These are phyloP conservation scores for Heliconius hewitsoni DNA, from an alignment of 1,140 invertebrate species.

Conservation along the genomic window DNA sequence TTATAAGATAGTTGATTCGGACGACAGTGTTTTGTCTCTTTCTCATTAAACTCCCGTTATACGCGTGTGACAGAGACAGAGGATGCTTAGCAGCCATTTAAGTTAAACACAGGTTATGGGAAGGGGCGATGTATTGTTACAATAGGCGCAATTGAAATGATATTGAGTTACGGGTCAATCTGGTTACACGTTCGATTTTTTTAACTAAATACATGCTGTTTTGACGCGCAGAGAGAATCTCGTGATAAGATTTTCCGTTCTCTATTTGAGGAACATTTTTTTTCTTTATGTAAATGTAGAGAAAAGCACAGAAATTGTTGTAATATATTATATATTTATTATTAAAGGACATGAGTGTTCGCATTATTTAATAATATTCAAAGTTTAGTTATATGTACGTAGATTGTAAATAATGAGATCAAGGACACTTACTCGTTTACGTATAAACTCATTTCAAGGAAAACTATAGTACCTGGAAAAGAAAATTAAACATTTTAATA, in stretches of 20 bases:
- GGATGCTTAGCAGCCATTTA: conserved; percentile 9
- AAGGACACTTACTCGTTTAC: conserved; percentile 18
- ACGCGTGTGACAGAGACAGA: not conserved
- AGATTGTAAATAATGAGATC: conserved; percentile 1
- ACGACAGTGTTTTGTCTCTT: conserved; percentile 5
- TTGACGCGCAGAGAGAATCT: not conserved
- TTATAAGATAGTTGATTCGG: not conserved
- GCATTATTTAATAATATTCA: no score
- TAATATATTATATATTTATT: no score
- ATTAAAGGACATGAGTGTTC: no score
- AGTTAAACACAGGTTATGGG: conserved; percentile 9
- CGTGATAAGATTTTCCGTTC: no score
- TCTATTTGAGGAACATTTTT: no score
- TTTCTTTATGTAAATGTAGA: no score
- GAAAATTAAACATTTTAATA: conserved; percentile 15
- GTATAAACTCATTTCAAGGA: conserved; percentile 13
- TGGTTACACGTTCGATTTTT: not conserved
- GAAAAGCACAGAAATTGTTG: no score
- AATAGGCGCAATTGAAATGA: conserved; percentile 6
- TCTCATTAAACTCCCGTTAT: not conserved
- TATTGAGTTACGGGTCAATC: not conserved
- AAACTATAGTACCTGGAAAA: conserved; percentile 24
- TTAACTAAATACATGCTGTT: no score
- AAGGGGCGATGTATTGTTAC: not conserved
- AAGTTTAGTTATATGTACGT: not conserved